These are phyloP conservation scores for Rhinoderma darwinii DNA, from an alignment of 2,113 vertebrate species.

Conservation along the genomic window DNA sequence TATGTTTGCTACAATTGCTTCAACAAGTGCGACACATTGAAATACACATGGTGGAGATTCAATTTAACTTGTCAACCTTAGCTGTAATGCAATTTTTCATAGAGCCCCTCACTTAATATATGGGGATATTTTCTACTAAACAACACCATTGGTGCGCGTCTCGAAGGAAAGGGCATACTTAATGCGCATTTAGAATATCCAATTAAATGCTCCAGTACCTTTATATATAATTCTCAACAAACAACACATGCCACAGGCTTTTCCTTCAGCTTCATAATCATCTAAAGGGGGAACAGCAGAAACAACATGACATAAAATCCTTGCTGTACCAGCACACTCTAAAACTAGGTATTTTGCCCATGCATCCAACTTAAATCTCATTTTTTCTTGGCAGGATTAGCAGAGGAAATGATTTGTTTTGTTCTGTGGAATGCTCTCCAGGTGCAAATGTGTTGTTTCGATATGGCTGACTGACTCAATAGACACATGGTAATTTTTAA, in stretches of 20 bases:
- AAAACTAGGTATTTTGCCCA: not conserved
- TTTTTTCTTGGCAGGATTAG: constrained; percentile 42
- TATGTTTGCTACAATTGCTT: constrained; percentile 27
- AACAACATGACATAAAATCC: constrained; percentile 29
- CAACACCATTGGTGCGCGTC: not conserved
- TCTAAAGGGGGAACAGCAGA: constrained; percentile 4
- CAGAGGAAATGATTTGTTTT: constrained; percentile 14
- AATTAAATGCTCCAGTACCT: constrained; percentile 55
- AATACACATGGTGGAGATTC: constrained; percentile 15
- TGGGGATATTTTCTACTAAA: constrained; percentile 30
- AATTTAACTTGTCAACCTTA: constrained; percentile 17
- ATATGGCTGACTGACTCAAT: constrained; percentile 11
- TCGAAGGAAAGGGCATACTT: constrained; percentile 45
- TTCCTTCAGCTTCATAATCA: constrained; percentile 39
- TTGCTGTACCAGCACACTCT: not conserved
- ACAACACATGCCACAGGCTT: constrained; percentile 31
- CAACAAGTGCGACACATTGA: not conserved
- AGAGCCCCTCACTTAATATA: constrained; percentile 6
- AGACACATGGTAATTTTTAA: constrained; percentile 18
- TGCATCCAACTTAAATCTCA: not conserved
- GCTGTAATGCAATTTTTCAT: constrained; percentile 21
- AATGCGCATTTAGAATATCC: constrained; percentile 51
- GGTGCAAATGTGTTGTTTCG: constrained; percentile 13
- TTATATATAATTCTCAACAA: constrained; percentile 36
- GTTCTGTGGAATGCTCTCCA: not conserved